Percentiles rank a stretch among this genome's conserved stretches.
These are phyloP conservation scores for Hozukius guyotensis DNA, from an alignment of 2,797 vertebrate genomes.

Conservation along the genomic window DNA sequence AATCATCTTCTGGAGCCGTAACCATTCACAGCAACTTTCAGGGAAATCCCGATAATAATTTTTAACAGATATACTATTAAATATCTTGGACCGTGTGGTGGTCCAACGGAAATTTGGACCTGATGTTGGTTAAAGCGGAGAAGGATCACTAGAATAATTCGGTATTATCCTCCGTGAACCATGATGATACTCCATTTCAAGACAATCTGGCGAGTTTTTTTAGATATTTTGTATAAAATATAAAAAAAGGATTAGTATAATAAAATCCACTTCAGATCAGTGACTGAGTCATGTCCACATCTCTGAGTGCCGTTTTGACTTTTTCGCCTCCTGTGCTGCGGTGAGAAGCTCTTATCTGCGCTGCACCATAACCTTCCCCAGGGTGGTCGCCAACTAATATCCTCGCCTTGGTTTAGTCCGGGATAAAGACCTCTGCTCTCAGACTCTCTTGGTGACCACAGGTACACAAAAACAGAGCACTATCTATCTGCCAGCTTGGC, in stretches of 20 bases:
- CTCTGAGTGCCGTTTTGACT: slow-evolving; percentile 14
- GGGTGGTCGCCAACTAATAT: slow-evolving; percentile 58
- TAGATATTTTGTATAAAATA: not conserved
- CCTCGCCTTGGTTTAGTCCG: slow-evolving; percentile 47
- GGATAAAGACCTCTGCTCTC: slow-evolving; percentile 68
- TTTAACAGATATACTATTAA: not conserved
- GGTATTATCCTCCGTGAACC: not conserved
- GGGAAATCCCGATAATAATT: not conserved
- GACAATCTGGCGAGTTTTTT: not conserved
- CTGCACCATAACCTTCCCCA: slow-evolving; percentile 44
- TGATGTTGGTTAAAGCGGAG: not conserved
- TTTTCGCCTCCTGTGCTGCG: not conserved
- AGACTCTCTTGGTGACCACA: slow-evolving; percentile 58
- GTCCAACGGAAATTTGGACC: not conserved
- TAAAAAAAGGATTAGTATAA: not conserved
- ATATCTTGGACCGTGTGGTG: not conserved
- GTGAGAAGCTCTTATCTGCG: slow-evolving; percentile 65
- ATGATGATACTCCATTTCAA: not conserved
- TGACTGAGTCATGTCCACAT: slow-evolving; percentile 12
- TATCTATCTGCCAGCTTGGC: slow-evolving; percentile 57
- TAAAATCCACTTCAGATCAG: not conserved
- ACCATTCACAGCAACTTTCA: not conserved
- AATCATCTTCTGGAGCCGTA: not conserved
- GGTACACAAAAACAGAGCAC: slow-evolving; percentile 63
- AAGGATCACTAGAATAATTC: not conserved